Conservation (phyloP, 2,797 vertebrate genomes). For the Rhinogobio ventralis region DNA sequence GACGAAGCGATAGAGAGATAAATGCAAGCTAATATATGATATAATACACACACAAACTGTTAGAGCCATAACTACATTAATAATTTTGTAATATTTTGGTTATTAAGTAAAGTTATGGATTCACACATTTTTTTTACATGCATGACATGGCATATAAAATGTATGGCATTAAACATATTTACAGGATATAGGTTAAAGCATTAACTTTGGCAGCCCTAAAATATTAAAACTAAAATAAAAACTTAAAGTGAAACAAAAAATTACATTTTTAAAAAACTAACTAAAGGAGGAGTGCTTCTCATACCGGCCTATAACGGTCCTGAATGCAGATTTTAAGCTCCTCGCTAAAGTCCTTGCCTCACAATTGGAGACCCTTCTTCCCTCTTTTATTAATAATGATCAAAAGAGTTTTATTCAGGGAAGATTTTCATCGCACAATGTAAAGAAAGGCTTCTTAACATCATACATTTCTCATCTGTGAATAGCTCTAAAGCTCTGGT, state of each 20-base stretch:
- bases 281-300: not conserved
- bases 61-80: too few species aligned
- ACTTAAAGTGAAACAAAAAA: not conserved
- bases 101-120: too few species aligned
- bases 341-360: not conserved
- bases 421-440: not conserved
- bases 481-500: not conserved
- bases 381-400: not conserved
- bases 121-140: too few species aligned
- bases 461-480: not conserved
- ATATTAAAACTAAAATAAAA: not conserved
- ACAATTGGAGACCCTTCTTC: not conserved
- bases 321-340: not conserved
- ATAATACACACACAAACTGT: not conserved
- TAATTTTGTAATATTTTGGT: too few species aligned
- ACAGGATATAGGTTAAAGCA: not conserved
- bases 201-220: not conserved
- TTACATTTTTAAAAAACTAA: too few species aligned
- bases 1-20: not conserved
- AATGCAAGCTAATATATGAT: not conserved
- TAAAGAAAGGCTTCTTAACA: not conserved
- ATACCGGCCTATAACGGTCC: not conserved
- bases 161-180: not conserved
- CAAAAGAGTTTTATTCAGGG: not conserved
- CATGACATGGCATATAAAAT: not conserved